Percentiles rank a stretch among this genome's conserved stretches.
Conservation (phyloP, 2,113 vertebrate species). For the Lampris megalopsis region DNA sequence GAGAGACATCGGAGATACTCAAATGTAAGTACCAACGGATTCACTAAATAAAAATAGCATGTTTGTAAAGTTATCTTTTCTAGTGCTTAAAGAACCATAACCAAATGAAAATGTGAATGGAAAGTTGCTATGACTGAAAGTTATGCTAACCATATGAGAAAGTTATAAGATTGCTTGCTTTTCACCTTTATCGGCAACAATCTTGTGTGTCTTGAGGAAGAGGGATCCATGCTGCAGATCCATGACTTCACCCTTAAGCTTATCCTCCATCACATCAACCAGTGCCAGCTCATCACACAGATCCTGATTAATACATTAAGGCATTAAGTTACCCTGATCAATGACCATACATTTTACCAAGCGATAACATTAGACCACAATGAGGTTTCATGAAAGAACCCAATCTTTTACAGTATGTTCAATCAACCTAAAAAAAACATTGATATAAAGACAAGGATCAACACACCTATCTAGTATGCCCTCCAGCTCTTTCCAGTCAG, state of each 20-base stretch:
- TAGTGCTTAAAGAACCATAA: not conserved
- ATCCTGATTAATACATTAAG: conserved; percentile 81
- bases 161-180: not conserved
- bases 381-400: not conserved
- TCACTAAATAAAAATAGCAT: too few relatives aligned
- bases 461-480: not conserved
- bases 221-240: conserved; percentile 98
- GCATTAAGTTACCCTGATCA: not conserved
- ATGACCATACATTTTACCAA: not conserved
- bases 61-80: too few relatives aligned
- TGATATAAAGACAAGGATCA: not conserved
- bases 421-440: not conserved
- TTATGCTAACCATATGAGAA: not conserved
- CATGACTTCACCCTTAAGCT: conserved; percentile 95
- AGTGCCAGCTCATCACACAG: conserved; percentile 95
- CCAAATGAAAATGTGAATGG: not conserved
- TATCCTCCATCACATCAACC: conserved; percentile 98
- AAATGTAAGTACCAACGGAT: not conserved
- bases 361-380: not conserved
- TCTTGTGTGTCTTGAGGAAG: conserved; percentile 96
- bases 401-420: not conserved
- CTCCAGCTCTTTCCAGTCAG: not conserved
- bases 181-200: conserved; percentile 95
- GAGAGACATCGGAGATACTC: conserved; percentile 3
- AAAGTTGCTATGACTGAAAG: too few relatives aligned